A percentile compares a stretch with the other conserved stretches of the same genome.
Conservation (phyloP, 2,113 vertebrate species). For the Camelus bactrianus region DNA sequence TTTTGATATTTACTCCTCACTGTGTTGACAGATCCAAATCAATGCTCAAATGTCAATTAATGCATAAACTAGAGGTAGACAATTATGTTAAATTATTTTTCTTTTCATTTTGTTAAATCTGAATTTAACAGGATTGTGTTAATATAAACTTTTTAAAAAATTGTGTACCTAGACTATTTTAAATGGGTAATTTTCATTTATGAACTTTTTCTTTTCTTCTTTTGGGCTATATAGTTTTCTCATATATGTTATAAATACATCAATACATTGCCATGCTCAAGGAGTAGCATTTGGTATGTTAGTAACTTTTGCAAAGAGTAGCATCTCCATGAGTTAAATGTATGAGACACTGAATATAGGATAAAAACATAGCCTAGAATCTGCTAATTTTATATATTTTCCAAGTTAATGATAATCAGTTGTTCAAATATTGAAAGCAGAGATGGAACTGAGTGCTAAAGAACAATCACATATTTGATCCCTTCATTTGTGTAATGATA, state of each 20-base stretch:
- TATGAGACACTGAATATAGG: background rate
- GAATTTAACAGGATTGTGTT: background rate
- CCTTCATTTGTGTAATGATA: background rate
- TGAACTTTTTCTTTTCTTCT: background rate
- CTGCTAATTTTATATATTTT: background rate
- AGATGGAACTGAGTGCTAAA: background rate
- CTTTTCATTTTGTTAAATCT: background rate
- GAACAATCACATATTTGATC: background rate
- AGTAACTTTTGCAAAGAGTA: background rate
- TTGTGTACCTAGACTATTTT: background rate
- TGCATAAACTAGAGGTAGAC: background rate
- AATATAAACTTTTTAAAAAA: background rate
- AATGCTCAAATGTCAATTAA: background rate
- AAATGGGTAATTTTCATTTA: background rate
- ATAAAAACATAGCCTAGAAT: background rate
- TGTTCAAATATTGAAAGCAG: background rate
- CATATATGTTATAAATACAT: background rate
- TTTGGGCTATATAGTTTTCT: background rate
- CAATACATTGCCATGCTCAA: background rate
- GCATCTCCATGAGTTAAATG: background rate
- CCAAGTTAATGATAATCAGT: background rate
- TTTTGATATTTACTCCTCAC: background rate
- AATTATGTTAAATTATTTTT: background rate
- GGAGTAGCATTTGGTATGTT: background rate
- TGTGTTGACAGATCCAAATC: background rate